Evolutionary conservation across 2,113 vertebrate genomes (phyloP), one percentile per base, ranked within the genome.

Genomic region (Lophura nycthemera): DNA sequence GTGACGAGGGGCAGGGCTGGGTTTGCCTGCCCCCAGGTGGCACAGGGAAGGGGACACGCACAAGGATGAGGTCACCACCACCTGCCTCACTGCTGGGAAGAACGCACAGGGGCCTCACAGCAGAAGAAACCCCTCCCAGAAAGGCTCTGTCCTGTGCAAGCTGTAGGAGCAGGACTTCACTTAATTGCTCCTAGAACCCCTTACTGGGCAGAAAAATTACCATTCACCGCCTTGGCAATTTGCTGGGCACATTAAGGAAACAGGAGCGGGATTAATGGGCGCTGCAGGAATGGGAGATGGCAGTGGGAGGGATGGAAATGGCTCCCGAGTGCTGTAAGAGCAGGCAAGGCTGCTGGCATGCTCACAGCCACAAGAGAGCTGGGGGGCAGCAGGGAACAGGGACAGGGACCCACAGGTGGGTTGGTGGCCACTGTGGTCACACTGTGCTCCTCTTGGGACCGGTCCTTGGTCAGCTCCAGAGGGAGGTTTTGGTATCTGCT

Each of bases 391-490:
- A 57, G 47, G 70, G 42, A 30, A 54, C 2, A 5, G 0, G 1
- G 9, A 8, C 2, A 4, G 0, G 1, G 10, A 10, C 22, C 18
- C 27, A 15, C 15, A 6, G 52, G 27, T 29, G 27, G 52, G 52
- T 54, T 5, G 52, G 52, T 54, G 25, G 52, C 15, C 52, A 54
- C 52, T 15, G 9, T 29, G 52, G 14, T 54, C 52, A 54, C 50
- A 15, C 50, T 16, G 52, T 29, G 25, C 6, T 54, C 27, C 52
- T 16, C 52, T 9, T 29, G 52, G 52, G 27, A 54, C 27, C 52
- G 29, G 52, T 27, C 17, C 52, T 54, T 54, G 27, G 15, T 30
- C 15, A 29, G 52, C 52, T 54, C 27, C 52, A 54, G 52, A 25
- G 52, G 27, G 27, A 54, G 52, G 27, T 54, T 54, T 30, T 6